Evolutionary conservation across 1,140 invertebrate species (phyloP), one percentile per base, ranked within the genome.

Genomic region (Drosophila pachea): DNA sequence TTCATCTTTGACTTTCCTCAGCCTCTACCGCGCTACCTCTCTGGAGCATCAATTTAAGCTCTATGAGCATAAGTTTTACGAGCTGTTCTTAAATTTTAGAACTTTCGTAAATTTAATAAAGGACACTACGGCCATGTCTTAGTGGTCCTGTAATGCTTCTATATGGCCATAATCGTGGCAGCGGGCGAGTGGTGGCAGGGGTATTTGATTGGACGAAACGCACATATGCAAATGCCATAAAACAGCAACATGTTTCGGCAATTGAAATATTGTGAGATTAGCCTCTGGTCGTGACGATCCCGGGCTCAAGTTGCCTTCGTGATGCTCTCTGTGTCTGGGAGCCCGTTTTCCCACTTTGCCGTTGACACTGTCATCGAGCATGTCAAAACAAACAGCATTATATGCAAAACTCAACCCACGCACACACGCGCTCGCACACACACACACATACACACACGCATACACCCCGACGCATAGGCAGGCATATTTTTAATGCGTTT

Each of bases 401-500:
- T 88, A 88, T 86, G 76, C 59, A 78, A 78, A 78, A 40, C 60
- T 73, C 63, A 49, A 78, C 62, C 75, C 53, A 75, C 50, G 3
- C 40, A 42, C n/a, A 42, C 54, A 43, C 71, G 5, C 47, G 43
- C 54, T 14, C 45, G 12, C 32, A 56, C n/a, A 47, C n/a, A 11
- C 12, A 36, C 9, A 42, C 9, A 31, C 22, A 35, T 7, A 14
- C n/a, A 32, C n/a, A 33, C n/a, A 8, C 32, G 0, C 22, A 32
- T 12, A 53, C 45, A 50, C 43, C 50, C 43, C 38, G 36, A 58
- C 47, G 53, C 42, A 36, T 36, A 65, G 68, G 49, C 63, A 71
- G 77, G 74, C 78, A 86, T 76, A 84, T 84, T 88, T 88, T 88
- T 88, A 88, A 88, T 88, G 86, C 86, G 86, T 88, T 88, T 88